Base-by-base conservation (phyloP, 1,140 invertebrate genomes). In the Protaetia brevitarsis region DNA sequence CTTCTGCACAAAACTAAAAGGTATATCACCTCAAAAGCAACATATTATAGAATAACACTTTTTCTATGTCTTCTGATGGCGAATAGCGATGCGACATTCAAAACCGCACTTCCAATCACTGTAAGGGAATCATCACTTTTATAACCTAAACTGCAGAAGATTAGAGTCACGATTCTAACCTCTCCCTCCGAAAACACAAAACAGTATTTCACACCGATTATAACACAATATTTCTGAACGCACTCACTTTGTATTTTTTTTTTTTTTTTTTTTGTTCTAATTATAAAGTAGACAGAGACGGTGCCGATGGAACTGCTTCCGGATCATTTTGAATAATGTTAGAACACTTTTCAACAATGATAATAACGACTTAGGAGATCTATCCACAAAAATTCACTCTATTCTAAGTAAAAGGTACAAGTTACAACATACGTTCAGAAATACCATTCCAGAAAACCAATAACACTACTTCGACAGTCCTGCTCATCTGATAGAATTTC, bases 1-100 rank as follows among this genome's bases (percentile, higher is more conserved):
- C 63, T 51, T 64, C 30, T 27, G 28, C 41, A 28, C 29, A 64
- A 64, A 51, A 16, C 28, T 51, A 37, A 64, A 56, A 30, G 56
- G 7, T 6, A 10, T 51, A 51, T 45, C 37, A 34, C 63, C 45
- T 29, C 26, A 29, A 64, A 64, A 51, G 56, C 3, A 45, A 19
- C 41, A 64, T 64, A 51, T 29, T 19, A 31, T 28, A 51, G 4
- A 27, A 29, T 27, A 31, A 27, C 37, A 13, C 37, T 28, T 26
- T 51, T 10, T 64, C 29, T 37, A 37, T 64, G 21, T 51, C 23
- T 30, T 19, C 28, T 57, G 19, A 65, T 28, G 23, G 27, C 10
- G n/a, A 58, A 62, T 29, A 45, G 58, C 27, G 29, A 58, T 30
- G 28, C n/a, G n/a, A 0, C 3, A 2, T 36, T 34, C 16, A 34